phyloP scores from a whole-genome alignment of 2,888 invertebrate genomes.

The Pandemis cinnamomeana region DNA sequence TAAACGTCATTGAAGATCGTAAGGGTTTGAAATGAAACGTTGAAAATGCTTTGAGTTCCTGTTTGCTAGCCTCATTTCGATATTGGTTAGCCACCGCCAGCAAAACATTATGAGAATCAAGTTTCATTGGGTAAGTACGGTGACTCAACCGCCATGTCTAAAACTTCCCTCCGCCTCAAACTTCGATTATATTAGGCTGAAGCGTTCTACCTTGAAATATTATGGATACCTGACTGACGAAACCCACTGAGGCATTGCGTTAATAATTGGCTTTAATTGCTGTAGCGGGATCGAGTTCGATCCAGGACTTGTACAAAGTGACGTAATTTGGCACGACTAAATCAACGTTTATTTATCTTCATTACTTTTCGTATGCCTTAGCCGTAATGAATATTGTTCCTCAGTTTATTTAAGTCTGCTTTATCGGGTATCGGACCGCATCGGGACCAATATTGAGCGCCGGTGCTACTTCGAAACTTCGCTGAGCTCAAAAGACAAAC shows the following conservation, averaged over 20 bases:
- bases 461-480: slow-evolving; percentile 30
- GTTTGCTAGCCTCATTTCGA: background rate
- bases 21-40: background rate
- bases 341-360: background rate
- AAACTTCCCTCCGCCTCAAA: slow-evolving; percentile 61
- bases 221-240: slow-evolving; percentile 36
- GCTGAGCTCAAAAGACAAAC: slow-evolving; percentile 39
- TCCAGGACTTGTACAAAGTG: background rate
- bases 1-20: background rate
- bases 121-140: slow-evolving; percentile 55
- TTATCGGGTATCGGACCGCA: slow-evolving; percentile 25
- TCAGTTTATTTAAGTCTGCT: slow-evolving; percentile 29
- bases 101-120: slow-evolving; percentile 34
- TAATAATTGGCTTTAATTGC: slow-evolving; percentile 35
- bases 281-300: slow-evolving; percentile 20
- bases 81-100: slow-evolving; percentile 13
- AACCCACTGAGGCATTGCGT: slow-evolving; percentile 27
- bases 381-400: slow-evolving; percentile 36
- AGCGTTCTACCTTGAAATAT: slow-evolving; percentile 77
- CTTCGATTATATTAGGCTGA: slow-evolving; percentile 68
- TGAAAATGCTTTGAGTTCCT: background rate
- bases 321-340: background rate
- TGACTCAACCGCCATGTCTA: slow-evolving; percentile 62
- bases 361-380: slow-evolving; percentile 1
- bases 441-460: slow-evolving; percentile 36